Conservation (phyloP, 2,888 invertebrate genomes). For the Lysandra bellargus region DNA sequence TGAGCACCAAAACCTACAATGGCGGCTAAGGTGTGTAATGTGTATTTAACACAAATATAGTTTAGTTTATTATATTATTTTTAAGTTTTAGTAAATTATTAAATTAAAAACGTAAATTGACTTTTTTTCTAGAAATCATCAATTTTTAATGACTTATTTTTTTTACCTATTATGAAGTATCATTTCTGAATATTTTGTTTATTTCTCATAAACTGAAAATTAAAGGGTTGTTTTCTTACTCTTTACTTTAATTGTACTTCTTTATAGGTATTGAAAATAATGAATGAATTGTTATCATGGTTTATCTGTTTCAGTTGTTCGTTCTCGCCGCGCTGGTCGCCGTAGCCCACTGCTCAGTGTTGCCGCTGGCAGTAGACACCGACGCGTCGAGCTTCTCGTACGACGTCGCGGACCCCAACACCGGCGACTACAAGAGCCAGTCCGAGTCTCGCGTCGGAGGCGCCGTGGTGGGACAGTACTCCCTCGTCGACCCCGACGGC, state of each 20-base stretch:
- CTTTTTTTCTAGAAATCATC: too few relatives aligned
- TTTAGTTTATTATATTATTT: too few relatives aligned
- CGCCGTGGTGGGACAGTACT: conserved; percentile 64
- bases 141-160: too few relatives aligned
- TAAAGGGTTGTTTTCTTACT: too few relatives aligned
- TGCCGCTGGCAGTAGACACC: conserved; percentile 33
- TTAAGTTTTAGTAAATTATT: too few relatives aligned
- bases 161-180: too few relatives aligned
- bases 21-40: conserved; percentile 64
- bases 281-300: too few relatives aligned
- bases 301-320: neutral
- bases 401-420: conserved; percentile 62
- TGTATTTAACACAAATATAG: neutral
- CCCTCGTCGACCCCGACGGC: conserved; percentile 63
- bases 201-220: too few relatives aligned
- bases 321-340: conserved; percentile 48
- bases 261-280: too few relatives aligned
- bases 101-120: too few relatives aligned
- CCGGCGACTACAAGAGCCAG: conserved; percentile 67
- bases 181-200: too few relatives aligned
- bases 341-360: conserved; percentile 41
- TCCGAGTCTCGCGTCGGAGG: conserved; percentile 59
- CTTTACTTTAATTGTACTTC: too few relatives aligned
- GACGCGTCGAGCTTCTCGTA: conserved; percentile 57
- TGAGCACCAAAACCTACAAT: conserved; percentile 52